Base-by-base conservation (phyloP, 1,140 invertebrate species). In the Lycorma delicatula region DNA sequence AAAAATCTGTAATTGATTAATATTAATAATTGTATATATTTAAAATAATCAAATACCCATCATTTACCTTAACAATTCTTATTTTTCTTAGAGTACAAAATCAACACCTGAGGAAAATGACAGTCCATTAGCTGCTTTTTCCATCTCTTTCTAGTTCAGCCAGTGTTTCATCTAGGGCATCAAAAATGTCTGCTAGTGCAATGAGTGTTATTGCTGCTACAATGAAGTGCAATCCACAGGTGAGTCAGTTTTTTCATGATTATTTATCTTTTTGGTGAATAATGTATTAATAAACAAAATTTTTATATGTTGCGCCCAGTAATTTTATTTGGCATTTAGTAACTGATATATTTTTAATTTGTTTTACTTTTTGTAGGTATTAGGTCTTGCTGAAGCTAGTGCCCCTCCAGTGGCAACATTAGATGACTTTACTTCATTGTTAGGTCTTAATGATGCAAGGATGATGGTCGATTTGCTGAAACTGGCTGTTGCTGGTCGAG, bases 131-230 rank as follows among this genome's bases (percentile, higher is more conserved):
- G 74, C 74, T 2, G 71, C 79, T 0, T 74, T 69, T 81, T 50
- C 79, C 80, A 12, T 81, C 83, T 2, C 74, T 80, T 66, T 74
- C 83, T 1, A 87, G 86, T 58, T 85, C 84, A 12, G 72, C 81
- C 5, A 81, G 81, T 58, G 65, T 82, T 4, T 81, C 81, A 0
- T 78, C 80, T 0, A 78, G 86, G 55, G 86, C 87, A 44, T 89
- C 89, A 0, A 85, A 86, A 64, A 89, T 91, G 82, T 91, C 88
- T 0, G 86, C 87, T 0, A 92, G 86, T 65, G 88, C 89, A 1
- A 91, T 93, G 76, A 93, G 90, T 34, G 89, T 94, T 0, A 88
- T 93, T 53, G 91, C 91, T 0, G 91, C 91, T 3, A 93, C 90
- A 1, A 81, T 93, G 66, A 91, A 89, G 0, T 88, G 89, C 16